phyloP scores from a whole-genome alignment of 92 coral and sea anemone species.

The Porites evermanni region DNA sequence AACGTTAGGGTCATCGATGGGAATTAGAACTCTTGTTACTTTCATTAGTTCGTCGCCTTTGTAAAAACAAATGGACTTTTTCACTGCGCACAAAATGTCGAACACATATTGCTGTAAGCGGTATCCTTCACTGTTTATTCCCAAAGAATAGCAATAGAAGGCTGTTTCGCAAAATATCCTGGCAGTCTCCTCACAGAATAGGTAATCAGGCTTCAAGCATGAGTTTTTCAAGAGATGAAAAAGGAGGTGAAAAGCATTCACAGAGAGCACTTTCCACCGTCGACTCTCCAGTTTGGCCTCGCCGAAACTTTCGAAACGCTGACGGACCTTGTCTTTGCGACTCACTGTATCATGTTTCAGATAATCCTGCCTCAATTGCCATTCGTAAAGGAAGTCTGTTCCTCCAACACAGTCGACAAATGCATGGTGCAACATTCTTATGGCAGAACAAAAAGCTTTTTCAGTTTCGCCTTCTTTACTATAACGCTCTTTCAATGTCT shows the following conservation, averaged over 20 bases:
- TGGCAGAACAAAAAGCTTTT: not conserved
- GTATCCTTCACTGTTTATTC: not conserved
- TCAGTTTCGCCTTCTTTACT: slow-evolving; percentile 1
- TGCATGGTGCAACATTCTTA: slow-evolving; percentile 39
- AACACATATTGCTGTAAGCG: not conserved
- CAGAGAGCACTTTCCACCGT: not conserved
- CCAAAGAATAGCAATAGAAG: not conserved
- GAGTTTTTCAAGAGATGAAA: not conserved
- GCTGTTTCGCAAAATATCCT: not conserved
- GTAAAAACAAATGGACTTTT: not conserved
- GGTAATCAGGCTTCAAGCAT: not conserved
- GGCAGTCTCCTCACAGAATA: not conserved
- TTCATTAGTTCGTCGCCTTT: not conserved
- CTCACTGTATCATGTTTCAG: too few species aligned
- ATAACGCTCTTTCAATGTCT: slow-evolving; percentile 15
- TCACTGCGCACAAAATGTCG: not conserved
- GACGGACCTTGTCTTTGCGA: too few species aligned
- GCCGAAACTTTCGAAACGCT: rapidly evolving
- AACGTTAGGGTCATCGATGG: not conserved
- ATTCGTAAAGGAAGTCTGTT: not conserved
- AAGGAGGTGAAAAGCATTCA: not conserved
- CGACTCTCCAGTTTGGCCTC: not conserved
- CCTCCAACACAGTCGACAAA: slow-evolving; percentile 3
- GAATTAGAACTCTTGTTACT: not conserved
- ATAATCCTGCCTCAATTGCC: too few species aligned